Evolutionary conservation across 2,888 invertebrate species (phyloP).

Genomic region (Callosobruchus maculatus): DNA sequence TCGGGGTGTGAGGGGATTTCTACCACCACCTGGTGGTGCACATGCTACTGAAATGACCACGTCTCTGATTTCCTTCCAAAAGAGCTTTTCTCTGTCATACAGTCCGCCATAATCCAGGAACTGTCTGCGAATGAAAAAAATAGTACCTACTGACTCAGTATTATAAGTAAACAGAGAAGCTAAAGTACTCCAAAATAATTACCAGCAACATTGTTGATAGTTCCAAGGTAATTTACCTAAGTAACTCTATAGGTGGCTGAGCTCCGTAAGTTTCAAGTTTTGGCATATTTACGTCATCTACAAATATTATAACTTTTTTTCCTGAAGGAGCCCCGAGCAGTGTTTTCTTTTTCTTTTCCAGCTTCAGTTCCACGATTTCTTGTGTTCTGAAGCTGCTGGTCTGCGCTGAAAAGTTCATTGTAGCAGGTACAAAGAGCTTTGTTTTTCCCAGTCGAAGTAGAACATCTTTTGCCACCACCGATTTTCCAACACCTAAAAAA

Average conservation of each 20-base stretch:
- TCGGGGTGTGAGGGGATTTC: slow-evolving; percentile 78
- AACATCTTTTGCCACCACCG: slow-evolving; percentile 75
- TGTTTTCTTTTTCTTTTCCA: slow-evolving; percentile 78
- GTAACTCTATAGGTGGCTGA: slow-evolving; percentile 86
- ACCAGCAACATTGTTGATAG: no score
- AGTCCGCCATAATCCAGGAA: slow-evolving; percentile 74
- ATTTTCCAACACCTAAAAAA: slow-evolving; percentile 78
- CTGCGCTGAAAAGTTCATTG: slow-evolving; percentile 88
- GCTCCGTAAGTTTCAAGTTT: slow-evolving; percentile 82
- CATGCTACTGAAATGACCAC: slow-evolving; percentile 81
- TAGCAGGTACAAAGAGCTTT: slow-evolving; percentile 67
- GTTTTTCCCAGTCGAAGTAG: slow-evolving; percentile 61
- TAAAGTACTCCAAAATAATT: no score
- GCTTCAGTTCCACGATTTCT: slow-evolving; percentile 79
- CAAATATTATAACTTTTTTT: slow-evolving; percentile 78
- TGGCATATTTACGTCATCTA: slow-evolving; percentile 93
- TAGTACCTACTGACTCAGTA: no score
- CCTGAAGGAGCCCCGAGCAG: slow-evolving; percentile 79
- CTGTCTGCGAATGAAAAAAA: slow-evolving; percentile 54
- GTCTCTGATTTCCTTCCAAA: slow-evolving; percentile 85
- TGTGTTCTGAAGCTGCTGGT: slow-evolving; percentile 81
- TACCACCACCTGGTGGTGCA: slow-evolving; percentile 87
- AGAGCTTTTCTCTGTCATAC: slow-evolving; percentile 83
- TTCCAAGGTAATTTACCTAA: slow-evolving; percentile 69
- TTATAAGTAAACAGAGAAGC: no score